phyloP scores from a whole-genome alignment of 2,113 vertebrate species.

The Archilochus colubris region DNA sequence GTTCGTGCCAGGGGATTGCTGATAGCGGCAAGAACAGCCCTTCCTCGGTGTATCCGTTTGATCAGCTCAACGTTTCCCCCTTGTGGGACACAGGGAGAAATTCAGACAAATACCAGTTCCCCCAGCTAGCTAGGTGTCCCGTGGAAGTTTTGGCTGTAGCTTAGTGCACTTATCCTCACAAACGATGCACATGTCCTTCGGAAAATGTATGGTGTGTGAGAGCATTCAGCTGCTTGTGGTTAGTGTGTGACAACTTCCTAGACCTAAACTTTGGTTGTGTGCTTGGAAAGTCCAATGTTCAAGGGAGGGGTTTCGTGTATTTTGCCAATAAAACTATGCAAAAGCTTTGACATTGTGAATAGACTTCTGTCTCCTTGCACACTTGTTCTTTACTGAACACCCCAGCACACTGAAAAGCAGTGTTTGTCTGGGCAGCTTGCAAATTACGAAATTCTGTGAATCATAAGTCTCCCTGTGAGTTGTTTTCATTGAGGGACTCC shows the following conservation, averaged over 20 bases:
- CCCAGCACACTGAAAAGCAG: background rate
- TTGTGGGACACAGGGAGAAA: conserved; percentile 57
- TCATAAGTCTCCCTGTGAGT: background rate
- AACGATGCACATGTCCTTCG: background rate
- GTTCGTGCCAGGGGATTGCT: background rate
- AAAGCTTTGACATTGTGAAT: background rate
- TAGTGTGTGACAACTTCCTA: background rate
- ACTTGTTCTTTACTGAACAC: background rate
- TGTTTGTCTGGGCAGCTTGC: background rate
- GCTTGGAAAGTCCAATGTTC: background rate
- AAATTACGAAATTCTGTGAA: background rate
- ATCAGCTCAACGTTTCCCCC: conserved; percentile 67
- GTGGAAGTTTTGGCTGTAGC: background rate
- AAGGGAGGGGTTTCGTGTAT: background rate
- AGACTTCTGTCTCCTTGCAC: background rate
- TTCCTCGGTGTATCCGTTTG: background rate
- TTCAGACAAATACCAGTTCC: background rate
- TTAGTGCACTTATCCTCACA: background rate
- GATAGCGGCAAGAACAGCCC: background rate
- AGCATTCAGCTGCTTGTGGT: background rate
- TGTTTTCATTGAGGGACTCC: background rate
- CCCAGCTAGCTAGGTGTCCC: background rate
- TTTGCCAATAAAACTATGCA: background rate
- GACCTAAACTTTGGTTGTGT: fast-evolving
- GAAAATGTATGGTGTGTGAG: background rate